Base-by-base conservation (phyloP, 2,113 vertebrate species). In the Trogon surrucura region DNA sequence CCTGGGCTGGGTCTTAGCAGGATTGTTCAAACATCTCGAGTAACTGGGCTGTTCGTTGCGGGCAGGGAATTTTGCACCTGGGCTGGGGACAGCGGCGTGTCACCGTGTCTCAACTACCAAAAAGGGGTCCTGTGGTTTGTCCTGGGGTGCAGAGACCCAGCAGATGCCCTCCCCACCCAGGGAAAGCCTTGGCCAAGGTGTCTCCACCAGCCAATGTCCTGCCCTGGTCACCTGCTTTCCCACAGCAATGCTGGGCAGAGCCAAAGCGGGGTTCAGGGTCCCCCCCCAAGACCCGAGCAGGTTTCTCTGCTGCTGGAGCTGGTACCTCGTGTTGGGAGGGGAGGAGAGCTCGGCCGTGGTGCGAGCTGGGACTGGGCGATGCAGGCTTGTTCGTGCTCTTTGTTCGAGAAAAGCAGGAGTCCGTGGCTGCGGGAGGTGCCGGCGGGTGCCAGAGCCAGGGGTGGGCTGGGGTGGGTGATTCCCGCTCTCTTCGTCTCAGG, bases 11-110 rank as follows among this genome's bases (percentile, higher is more conserved):
- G 0, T 8, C 41, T 45, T 22, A 48, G 11, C 69, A 13, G 6
- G 41, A 22, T 32, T 3, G 1, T n/a, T n/a, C n/a, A n/a, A n/a
- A n/a, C n/a, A n/a, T 1, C 72, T 53, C 0, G 0, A 69, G 73
- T 36, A 70, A 84, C 87, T 72, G 23, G 58, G 36, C 6, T 15
- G 32, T 7, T 66, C 0, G 1, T 36, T 4, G 7, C 0, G 11
- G 78, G 45, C n/a, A 27, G 61, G 32, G 27, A 10, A 19, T 54
- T 74, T 64, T 64, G n/a, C 26, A n/a, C 21, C 57, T 41, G 36
- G 36, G 36, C 2, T 22, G 58, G n/a, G n/a, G n/a, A n/a, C n/a
- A n/a, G n/a, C n/a, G n/a, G 54, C 26, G 1, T 29, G 62, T 83
- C 16, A 4, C 17, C 5, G 2, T 11, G 6, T 23, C 36, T 16